phyloP scores from a whole-genome alignment of 2,888 invertebrate genomes.

The Chouioia cunea region DNA sequence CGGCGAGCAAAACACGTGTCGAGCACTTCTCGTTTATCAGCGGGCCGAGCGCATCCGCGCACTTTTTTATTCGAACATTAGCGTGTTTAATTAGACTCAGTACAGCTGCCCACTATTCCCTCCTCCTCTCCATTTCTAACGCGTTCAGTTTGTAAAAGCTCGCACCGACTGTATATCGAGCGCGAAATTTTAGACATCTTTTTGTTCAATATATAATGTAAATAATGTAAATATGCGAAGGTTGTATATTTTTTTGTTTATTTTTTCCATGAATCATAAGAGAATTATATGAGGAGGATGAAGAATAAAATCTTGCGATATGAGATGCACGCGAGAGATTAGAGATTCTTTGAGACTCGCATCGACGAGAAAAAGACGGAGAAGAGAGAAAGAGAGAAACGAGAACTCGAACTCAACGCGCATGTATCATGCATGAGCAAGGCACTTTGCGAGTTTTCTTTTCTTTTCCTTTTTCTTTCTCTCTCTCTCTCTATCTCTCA shows the following conservation, averaged over 20 bases:
- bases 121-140: constrained; percentile 11
- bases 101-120: constrained; percentile 27
- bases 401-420: constrained; percentile 18
- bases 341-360: constrained; percentile 11
- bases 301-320: too few species aligned
- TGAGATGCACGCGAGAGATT: too few species aligned
- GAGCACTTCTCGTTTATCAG: neutral
- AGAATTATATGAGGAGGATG: too few species aligned
- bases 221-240: too few species aligned
- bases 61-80: constrained; percentile 38
- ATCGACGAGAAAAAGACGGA: neutral
- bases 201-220: too few species aligned
- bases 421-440: constrained; percentile 11
- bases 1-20: constrained; percentile 32
- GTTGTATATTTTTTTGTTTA: too few species aligned
- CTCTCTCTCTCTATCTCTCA: neutral
- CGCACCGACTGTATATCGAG: too few species aligned
- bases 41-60: neutral
- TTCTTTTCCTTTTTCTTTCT: neutral
- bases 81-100: constrained; percentile 42
- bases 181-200: too few species aligned
- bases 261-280: too few species aligned
- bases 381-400: neutral
- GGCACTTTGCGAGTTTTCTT: constrained; percentile 8
- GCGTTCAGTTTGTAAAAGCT: constrained; percentile 1